These are phyloP conservation scores for Aptenodytes patagonicus DNA, from an alignment of 2,113 vertebrate species.

Conservation along the genomic window DNA sequence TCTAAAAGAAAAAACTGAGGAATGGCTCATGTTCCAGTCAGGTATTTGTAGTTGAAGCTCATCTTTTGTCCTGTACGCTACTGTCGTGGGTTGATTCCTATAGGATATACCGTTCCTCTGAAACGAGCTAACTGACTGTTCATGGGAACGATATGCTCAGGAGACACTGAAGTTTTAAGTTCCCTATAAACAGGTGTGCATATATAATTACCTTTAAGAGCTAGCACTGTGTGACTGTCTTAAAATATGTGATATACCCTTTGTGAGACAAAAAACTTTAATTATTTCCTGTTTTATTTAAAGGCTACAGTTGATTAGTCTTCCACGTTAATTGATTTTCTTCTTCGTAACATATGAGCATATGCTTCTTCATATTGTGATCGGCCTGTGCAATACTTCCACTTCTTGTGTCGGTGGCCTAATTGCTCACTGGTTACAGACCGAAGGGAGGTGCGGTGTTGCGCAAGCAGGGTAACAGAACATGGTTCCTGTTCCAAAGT, in stretches of 20 bases:
- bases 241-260: background rate
- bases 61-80: background rate
- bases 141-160: background rate
- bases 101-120: background rate
- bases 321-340: background rate
- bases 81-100: background rate
- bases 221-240: background rate
- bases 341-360: accelerated
- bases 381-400: background rate
- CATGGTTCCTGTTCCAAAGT: background rate
- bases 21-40: background rate
- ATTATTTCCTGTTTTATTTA: background rate
- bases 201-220: background rate
- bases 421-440: background rate
- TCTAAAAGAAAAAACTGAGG: background rate
- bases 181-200: background rate
- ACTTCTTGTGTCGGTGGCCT: background rate
- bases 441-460: background rate
- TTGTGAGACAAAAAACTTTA: background rate
- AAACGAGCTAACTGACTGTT: background rate
- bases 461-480: background rate
- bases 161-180: background rate
- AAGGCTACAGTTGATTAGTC: background rate
- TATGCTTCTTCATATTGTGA: background rate
- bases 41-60: background rate